A percentile compares a stretch with the other conserved stretches of the same genome.
phyloP scores from a whole-genome alignment of 2,113 vertebrate genomes.

The Coptodon bakossiorum region DNA sequence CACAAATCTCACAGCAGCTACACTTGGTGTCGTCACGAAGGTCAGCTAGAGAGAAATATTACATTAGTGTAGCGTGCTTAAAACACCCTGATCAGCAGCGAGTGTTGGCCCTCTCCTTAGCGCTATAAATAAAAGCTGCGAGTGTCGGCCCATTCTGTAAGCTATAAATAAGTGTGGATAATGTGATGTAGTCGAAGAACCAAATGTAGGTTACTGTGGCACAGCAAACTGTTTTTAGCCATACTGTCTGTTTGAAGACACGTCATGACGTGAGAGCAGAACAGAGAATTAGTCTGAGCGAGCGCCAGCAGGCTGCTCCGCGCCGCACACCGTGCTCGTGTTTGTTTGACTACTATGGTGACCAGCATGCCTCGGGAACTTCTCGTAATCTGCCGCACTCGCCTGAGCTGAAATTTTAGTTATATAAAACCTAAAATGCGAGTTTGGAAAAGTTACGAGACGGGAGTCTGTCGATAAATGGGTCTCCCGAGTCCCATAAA shows the following conservation, averaged over 20 bases:
- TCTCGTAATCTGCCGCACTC: neutral
- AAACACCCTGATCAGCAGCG: neutral
- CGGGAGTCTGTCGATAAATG: accelerated
- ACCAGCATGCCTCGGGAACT: neutral
- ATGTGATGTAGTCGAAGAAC: neutral
- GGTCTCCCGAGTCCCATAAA: neutral
- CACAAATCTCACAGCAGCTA: neutral
- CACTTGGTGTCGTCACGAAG: neutral
- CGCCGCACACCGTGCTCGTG: accelerated
- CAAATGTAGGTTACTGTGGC: constrained; percentile 15
- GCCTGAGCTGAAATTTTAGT: neutral
- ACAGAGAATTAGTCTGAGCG: neutral
- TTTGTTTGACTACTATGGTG: neutral
- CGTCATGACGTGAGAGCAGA: neutral
- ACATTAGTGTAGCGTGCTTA: neutral
- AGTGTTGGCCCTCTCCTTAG: neutral
- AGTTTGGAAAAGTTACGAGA: neutral
- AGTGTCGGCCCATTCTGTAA: neutral
- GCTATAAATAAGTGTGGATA: neutral
- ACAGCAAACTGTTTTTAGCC: neutral
- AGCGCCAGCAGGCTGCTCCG: neutral
- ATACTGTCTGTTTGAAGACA: neutral
- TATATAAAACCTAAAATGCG: neutral
- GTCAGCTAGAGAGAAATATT: neutral
- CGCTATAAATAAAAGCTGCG: neutral